Conservation (phyloP, 2,888 invertebrate species). For the Mythimna impura region DNA sequence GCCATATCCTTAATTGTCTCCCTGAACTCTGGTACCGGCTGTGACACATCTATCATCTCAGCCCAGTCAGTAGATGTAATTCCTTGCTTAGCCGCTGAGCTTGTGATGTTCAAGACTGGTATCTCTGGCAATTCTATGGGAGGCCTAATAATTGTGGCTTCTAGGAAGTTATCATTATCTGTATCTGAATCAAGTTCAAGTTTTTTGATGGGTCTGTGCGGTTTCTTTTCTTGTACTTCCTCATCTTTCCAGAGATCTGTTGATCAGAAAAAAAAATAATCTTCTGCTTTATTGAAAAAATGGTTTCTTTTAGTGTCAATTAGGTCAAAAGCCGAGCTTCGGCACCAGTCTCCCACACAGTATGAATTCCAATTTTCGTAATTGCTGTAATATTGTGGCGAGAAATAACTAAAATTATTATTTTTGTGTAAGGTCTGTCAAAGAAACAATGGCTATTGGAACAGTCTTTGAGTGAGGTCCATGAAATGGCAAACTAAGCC, state of each 20-base stretch:
- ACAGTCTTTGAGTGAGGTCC: background rate
- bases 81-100: conserved; percentile 81
- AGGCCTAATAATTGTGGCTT: conserved; percentile 81
- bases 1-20: conserved; percentile 96
- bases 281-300: background rate
- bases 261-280: conserved; percentile 8
- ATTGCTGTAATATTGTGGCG: too few relatives aligned
- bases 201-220: conserved; percentile 66
- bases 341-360: too few relatives aligned
- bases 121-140: conserved; percentile 85
- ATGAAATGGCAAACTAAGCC: background rate
- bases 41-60: conserved; percentile 95
- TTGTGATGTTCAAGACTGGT: conserved; percentile 93
- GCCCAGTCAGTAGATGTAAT: conserved; percentile 95
- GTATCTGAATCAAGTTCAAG: conserved; percentile 68
- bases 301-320: background rate
- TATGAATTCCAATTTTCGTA: too few relatives aligned
- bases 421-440: background rate
- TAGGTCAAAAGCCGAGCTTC: too few relatives aligned
- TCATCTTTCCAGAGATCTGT: conserved; percentile 87
- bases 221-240: conserved; percentile 71
- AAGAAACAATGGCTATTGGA: background rate
- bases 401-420: background rate
- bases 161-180: conserved; percentile 83
- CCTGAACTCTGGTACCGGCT: conserved; percentile 95